Conservation (phyloP, 2,888 invertebrate genomes). For the Hydrotaea cyrtoneurina region DNA sequence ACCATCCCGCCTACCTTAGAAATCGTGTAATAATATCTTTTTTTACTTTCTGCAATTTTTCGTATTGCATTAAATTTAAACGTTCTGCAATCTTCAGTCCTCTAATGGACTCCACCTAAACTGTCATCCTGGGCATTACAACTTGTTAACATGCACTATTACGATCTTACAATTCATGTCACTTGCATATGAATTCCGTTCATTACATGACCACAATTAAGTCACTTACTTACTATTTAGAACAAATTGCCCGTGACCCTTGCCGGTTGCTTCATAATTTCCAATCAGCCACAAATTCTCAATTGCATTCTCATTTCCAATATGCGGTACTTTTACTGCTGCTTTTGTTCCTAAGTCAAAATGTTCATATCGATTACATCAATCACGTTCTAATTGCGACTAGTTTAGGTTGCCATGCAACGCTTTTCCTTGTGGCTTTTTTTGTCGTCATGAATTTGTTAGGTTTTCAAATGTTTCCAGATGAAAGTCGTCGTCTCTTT, state of each 20-base stretch:
- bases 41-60: too few species aligned
- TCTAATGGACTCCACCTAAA: too few species aligned
- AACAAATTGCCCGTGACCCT: conserved; percentile 19
- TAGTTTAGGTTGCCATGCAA: conserved; percentile 7
- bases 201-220: too few species aligned
- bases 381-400: conserved; percentile 24
- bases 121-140: too few species aligned
- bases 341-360: not conserved
- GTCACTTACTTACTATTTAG: too few species aligned
- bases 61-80: too few species aligned
- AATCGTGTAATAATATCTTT: too few species aligned
- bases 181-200: too few species aligned
- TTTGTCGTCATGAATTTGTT: not conserved
- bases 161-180: too few species aligned
- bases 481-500: not conserved
- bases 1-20: too few species aligned
- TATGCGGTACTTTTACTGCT: not conserved
- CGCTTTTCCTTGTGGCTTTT: not conserved
- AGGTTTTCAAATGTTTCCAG: conserved; percentile 5
- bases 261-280: not conserved
- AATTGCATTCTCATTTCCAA: conserved; percentile 20
- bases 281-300: conserved; percentile 10
- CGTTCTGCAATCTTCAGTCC: too few species aligned
- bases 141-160: too few species aligned
- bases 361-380: conserved; percentile 27